These are phyloP conservation scores for Apamea sordens DNA, from an alignment of 2,888 invertebrate genomes.

Conservation along the genomic window DNA sequence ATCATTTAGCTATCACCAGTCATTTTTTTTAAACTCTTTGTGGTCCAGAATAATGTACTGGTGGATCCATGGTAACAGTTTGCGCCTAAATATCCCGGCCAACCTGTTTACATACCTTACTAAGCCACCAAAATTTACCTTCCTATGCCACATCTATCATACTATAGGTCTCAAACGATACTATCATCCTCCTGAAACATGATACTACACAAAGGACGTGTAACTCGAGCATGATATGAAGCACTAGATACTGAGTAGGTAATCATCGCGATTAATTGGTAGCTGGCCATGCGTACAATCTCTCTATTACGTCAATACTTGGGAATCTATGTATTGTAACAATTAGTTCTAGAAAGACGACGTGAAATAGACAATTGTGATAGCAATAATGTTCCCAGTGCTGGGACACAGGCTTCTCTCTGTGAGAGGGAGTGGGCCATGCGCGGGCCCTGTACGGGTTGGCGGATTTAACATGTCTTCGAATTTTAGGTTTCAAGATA, in stretches of 20 bases:
- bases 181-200: constrained; percentile 17
- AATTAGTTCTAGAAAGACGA: not conserved
- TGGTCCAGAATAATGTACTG: too few species aligned
- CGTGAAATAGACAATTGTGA: not conserved
- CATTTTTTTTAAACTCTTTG: too few species aligned
- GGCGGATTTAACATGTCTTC: not conserved
- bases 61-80: too few species aligned
- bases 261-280: constrained; percentile 34
- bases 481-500: too few species aligned
- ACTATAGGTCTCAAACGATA: constrained; percentile 8
- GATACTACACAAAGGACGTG: constrained; percentile 27
- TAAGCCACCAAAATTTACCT: not conserved
- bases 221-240: constrained; percentile 27
- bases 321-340: not conserved
- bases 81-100: too few species aligned
- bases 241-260: constrained; percentile 21
- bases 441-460: not conserved
- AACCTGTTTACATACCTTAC: too few species aligned
- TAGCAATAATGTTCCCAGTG: not conserved
- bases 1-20: too few species aligned
- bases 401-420: not conserved
- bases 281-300: not conserved
- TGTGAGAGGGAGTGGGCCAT: not conserved
- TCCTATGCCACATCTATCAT: not conserved
- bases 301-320: not conserved